Evolutionary conservation across 2,888 invertebrate genomes (phyloP), one percentile per base, ranked within the genome.

Genomic region (Iselma pallidipennis): DNA sequence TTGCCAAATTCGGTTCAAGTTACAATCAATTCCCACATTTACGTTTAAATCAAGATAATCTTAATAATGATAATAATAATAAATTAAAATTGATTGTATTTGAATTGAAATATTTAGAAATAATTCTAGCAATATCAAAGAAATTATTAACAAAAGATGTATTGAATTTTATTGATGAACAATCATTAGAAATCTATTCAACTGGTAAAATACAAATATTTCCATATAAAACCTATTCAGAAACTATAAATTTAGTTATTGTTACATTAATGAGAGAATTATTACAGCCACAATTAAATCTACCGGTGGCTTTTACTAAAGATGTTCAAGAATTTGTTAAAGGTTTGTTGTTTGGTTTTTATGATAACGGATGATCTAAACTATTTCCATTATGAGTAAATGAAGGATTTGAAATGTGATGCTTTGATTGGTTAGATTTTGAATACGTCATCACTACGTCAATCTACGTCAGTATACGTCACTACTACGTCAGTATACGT

Each of bases 191-290:
- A 80, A 89, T 95, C 49, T 90, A 88, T 75, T 85, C 87, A 21
- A 87, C 89, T 29, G 89, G 88, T 66, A 88, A 89, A 76, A 89
- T 90, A 69, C 82, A 84, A 73, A 85, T 86, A 70, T 97, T 95
- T 78, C 95, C 96, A 0, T 98, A 98, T 82, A 92, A 93, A 76
- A 94, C 94, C 0, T 95, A 97, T 78, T 96, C 95, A 62, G 98
- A 99, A 82, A 95, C 95, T 0, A 84, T 98, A 57, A 96, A 95
- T 80, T 83, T 98, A 57, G 96, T 96, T 0, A 89, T 96, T 87
- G 94, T 98, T 0, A 94, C 96, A 0, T 82, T 98, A 55, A 82
- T 99, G 62, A 85, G 96, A 64, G 98, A 99, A 79, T 82, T 98
- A 55, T 82, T 98, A 61, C 94, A 95, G 75, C 91, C 93, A 77